Evolutionary conservation across 2,113 vertebrate genomes (phyloP).

Genomic region (Scomber japonicus): DNA sequence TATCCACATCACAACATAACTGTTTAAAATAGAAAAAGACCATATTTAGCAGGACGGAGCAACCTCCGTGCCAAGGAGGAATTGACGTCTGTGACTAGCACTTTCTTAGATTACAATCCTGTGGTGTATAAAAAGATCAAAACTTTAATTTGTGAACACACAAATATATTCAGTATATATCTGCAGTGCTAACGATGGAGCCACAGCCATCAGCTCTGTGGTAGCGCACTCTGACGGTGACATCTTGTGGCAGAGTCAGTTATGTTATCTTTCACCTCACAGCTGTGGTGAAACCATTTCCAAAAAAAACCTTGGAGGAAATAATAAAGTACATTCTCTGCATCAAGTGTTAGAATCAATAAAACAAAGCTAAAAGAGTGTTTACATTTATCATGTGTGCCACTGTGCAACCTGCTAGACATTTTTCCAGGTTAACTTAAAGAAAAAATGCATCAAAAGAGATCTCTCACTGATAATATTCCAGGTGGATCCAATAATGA

Average conservation of each 20-base stretch:
- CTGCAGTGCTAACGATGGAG: not conserved
- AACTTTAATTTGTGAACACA: not conserved
- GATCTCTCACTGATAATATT: too few relatives aligned
- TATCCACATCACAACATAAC: slow-evolving; percentile 36
- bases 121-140: slow-evolving; percentile 31
- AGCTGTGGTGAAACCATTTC: not conserved
- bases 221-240: slow-evolving; percentile 17
- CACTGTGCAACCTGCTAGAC: slow-evolving; percentile 64
- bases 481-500: too few relatives aligned
- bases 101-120: not conserved
- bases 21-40: slow-evolving; percentile 54
- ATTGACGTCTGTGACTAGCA: slow-evolving; percentile 4
- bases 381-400: not conserved
- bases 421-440: not conserved
- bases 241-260: slow-evolving; percentile 31
- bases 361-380: not conserved
- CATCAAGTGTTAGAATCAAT: not conserved
- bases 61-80: slow-evolving; percentile 19
- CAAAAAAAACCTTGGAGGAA: not conserved
- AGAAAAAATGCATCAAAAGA: too few relatives aligned
- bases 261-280: not conserved
- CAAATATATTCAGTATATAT: not conserved
- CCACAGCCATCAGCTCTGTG: not conserved
- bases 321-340: not conserved
- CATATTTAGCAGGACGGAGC: slow-evolving; percentile 17